A percentile compares a stretch with the other conserved stretches of the same genome.
Evolutionary conservation across 1,140 invertebrate species (phyloP).

Genomic region (Leptopilina clavipes): DNA sequence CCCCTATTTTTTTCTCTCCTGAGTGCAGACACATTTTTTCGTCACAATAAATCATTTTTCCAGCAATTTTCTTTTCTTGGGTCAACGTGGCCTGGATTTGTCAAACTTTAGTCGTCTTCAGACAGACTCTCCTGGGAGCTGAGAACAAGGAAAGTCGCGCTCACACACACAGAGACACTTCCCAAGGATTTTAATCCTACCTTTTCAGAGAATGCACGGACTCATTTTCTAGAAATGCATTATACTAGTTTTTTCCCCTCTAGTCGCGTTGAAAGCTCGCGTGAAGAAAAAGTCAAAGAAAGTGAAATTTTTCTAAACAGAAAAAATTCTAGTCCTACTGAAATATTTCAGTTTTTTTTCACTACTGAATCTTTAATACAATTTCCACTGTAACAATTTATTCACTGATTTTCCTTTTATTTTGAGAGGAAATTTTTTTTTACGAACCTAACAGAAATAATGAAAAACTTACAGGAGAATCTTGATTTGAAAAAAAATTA

Average conservation of each 20-base stretch:
- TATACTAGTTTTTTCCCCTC: conserved; percentile 45
- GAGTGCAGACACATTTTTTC: conserved; percentile 7
- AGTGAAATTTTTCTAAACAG: no score
- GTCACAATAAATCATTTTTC: conserved; percentile 7
- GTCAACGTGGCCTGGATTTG: conserved; percentile 17
- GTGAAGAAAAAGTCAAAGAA: neutral
- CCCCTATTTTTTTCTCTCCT: no score
- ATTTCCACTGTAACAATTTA: no score
- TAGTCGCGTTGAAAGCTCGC: conserved; percentile 5
- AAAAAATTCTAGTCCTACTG: no score
- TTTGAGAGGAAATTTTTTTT: no score
- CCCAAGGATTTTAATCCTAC: conserved; percentile 46
- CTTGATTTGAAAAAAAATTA: neutral
- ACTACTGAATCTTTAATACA: no score
- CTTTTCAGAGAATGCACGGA: conserved; percentile 47
- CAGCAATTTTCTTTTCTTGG: neutral
- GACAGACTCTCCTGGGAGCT: conserved; percentile 13
- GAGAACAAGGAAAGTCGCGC: conserved; percentile 37
- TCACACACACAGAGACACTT: neutral
- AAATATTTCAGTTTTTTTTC: no score
- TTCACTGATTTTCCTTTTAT: no score
- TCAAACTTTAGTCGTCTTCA: conserved; percentile 5
- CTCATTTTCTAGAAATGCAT: conserved; percentile 53
- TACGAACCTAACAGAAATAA: no score
- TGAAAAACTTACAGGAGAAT: no score